Percentiles rank a stretch among this genome's conserved stretches.
Evolutionary conservation across 2,797 vertebrate species (phyloP).

Genomic region (Octomys mimax): DNA sequence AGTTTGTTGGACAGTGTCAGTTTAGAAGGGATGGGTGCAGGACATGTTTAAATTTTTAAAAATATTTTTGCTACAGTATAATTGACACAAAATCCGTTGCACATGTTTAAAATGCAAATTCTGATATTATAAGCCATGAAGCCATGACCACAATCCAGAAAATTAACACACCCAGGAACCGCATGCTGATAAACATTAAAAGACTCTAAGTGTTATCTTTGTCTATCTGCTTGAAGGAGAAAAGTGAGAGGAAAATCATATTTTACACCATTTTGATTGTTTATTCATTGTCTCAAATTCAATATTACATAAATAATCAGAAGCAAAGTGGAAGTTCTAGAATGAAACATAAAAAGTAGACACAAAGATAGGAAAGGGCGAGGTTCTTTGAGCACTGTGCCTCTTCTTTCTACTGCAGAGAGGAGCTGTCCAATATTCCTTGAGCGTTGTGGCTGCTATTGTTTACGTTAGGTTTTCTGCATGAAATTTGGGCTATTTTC

Average conservation of each 20-base stretch:
- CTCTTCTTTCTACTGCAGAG: not conserved
- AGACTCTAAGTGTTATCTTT: not conserved
- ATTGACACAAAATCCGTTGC: not conserved
- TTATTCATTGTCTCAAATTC: not conserved
- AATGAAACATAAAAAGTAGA: not conserved
- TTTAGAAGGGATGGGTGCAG: not conserved
- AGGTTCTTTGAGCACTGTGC: not conserved
- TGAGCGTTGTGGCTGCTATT: not conserved
- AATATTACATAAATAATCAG: not conserved
- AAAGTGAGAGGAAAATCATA: not conserved
- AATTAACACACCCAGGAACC: constrained; percentile 17
- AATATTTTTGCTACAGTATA: not conserved
- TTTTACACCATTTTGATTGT: not conserved
- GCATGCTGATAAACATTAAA: not conserved
- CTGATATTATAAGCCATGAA: not conserved
- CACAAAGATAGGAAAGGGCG: not conserved
- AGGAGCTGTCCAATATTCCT: not conserved
- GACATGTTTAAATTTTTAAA: not conserved
- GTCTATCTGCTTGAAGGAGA: not conserved
- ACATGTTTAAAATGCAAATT: not conserved
- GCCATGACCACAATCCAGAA: not conserved
- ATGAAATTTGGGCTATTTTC: constrained; percentile 38
- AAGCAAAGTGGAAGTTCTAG: not conserved
- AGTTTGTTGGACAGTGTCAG: not conserved
- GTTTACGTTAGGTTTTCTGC: not conserved